Conservation (phyloP, 2,888 invertebrate genomes). For the Andrena fulva region DNA sequence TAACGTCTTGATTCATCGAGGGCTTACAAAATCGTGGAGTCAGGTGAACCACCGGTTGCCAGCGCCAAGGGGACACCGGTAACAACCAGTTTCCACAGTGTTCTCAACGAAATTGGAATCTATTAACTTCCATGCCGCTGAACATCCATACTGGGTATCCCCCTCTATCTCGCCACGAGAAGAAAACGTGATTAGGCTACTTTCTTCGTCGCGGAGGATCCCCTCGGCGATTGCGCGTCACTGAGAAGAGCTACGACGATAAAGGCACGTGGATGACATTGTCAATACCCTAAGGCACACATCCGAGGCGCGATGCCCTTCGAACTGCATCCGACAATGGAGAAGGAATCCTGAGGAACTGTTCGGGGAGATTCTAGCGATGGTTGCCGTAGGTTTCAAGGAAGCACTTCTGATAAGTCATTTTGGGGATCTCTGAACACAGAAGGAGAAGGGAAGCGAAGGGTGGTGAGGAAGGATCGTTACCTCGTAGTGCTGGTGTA, state of each 20-base stretch:
- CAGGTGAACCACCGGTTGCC: slow-evolving; percentile 7
- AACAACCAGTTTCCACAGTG: not conserved
- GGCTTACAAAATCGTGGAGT: slow-evolving; percentile 45
- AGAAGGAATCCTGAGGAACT: not conserved
- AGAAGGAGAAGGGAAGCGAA: too few species aligned
- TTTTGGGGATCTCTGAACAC: too few species aligned
- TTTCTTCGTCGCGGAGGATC: not conserved
- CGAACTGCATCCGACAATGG: too few species aligned
- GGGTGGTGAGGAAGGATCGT: not conserved
- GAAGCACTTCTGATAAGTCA: too few species aligned
- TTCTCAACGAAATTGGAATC: too few species aligned
- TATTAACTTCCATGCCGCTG: not conserved
- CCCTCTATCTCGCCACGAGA: not conserved
- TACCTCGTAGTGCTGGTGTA: not conserved
- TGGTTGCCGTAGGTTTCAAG: too few species aligned
- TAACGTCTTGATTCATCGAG: slow-evolving; percentile 57
- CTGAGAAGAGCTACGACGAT: not conserved
- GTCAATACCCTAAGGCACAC: too few species aligned
- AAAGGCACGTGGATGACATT: slow-evolving; percentile 7
- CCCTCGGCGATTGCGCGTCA: slow-evolving; percentile 4
- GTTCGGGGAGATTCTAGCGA: too few species aligned
- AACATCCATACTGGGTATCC: not conserved
- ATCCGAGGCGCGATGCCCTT: not conserved
- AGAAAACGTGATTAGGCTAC: not conserved
- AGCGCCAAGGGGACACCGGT: not conserved